Conservation (phyloP, 2,888 invertebrate genomes). For the Dicyrtomina minuta region DNA sequence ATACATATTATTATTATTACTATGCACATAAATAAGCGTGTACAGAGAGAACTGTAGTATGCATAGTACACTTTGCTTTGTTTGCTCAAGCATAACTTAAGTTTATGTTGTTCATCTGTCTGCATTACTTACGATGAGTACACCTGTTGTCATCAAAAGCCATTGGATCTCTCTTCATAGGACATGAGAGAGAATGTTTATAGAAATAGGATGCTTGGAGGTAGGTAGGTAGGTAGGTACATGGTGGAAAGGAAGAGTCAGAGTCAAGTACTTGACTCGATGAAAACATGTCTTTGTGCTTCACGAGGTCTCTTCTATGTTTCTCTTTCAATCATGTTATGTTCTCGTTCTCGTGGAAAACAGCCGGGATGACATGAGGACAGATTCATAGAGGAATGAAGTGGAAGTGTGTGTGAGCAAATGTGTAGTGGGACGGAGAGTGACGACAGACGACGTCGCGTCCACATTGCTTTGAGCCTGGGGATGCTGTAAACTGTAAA, state of each 20-base stretch:
- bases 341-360: constrained; percentile 18
- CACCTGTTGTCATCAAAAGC: neutral
- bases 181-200: neutral
- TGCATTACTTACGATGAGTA: neutral
- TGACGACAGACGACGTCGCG: constrained; percentile 16
- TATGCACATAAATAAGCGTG: neutral
- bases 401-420: too few relatives aligned
- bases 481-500: too few relatives aligned
- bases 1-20: neutral
- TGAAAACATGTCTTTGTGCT: constrained; percentile 31
- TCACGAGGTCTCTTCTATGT: too few relatives aligned
- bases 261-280: neutral
- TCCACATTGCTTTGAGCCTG: constrained; percentile 4
- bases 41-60: too few relatives aligned
- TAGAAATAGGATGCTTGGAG: too few relatives aligned
- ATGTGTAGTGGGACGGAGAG: neutral
- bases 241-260: neutral
- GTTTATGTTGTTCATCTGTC: too few relatives aligned
- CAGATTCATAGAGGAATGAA: neutral
- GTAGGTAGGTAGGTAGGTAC: neutral
- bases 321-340: neutral
- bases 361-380: constrained; percentile 31
- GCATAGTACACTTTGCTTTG: neutral
- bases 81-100: too few relatives aligned
- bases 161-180: neutral